Evolutionary conservation across 30 jellyfish, hydroid and myxozoan genomes (phyloP), one percentile per base, ranked within the genome.

Genomic region (Turritopsis rubra): DNA sequence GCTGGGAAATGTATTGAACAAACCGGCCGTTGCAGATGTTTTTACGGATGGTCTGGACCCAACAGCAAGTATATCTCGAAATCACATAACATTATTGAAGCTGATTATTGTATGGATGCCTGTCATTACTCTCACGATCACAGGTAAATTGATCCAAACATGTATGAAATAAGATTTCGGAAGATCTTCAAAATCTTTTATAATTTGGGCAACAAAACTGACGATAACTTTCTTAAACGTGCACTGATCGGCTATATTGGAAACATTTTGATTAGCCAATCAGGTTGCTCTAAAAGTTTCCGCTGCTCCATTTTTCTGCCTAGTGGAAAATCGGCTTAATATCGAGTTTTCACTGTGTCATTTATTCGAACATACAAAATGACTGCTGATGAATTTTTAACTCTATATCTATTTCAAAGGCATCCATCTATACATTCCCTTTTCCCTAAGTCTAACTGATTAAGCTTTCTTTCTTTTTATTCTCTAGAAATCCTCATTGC

Each of bases 71-170:
- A 23, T 0, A 74, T 26, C 7, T n/a, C 65, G 24, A 52, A 52
- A 74, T n/a, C 82, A 52, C 18, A 52, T 7, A 74, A 74, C 8
- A 74, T 24, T 7, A 74, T 74, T 30, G 82, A 74, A 30, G 82
- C 82, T 0, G 82, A 74, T 23, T 74, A 74, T 74, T 74, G 82
- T 74, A 23, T 29, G 65, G 82, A 74, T 17, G 82, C 82, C 13
- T 74, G 82, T 1, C 82, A 74, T 29, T 74, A 74, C 82, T n/a
- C 82, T 17, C 82, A 74, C n/a, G 82, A 74, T 74, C n/a, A 18
- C 8, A 74, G 82, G 82, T 74, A 74, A 7, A 72, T 26, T 0
- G 8, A 72, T 0, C 19, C 1, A 18, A 20, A 72, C 0, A 29
- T 23, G 28, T 13, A n/a, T 26, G 18, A 13, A 16, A 13, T 74